These are phyloP conservation scores for Cephus pulcher DNA, from an alignment of 2,888 invertebrate species.

Conservation along the genomic window DNA sequence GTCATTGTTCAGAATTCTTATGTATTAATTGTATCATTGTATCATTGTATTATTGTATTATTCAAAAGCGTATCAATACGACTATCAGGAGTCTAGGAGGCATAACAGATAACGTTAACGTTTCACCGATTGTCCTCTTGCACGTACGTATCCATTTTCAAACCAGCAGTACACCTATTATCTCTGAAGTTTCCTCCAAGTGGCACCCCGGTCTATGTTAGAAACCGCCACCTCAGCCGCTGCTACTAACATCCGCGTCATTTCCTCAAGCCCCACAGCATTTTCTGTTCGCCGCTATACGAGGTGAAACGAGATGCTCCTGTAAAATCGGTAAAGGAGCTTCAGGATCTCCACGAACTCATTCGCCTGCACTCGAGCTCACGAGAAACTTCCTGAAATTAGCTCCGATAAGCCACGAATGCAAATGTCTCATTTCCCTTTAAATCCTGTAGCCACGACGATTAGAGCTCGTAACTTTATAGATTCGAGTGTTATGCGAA, in stretches of 20 bases:
- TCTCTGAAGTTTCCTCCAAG: not conserved
- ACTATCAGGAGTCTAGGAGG: not conserved
- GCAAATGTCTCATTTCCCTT: slow-evolving; percentile 46
- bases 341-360: not conserved
- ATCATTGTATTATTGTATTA: not conserved
- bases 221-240: not conserved
- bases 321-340: not conserved
- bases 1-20: not conserved
- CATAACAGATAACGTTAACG: not conserved
- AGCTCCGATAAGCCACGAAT: slow-evolving; percentile 40
- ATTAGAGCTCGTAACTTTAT: slow-evolving; percentile 51
- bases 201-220: not conserved
- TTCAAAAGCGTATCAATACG: not conserved
- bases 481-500: slow-evolving; percentile 25
- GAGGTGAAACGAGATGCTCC: not conserved
- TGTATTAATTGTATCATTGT: not conserved
- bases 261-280: not conserved
- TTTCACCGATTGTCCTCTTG: not conserved
- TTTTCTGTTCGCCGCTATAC: not conserved
- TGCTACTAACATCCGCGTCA: not conserved
- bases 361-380: not conserved
- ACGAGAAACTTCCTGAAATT: slow-evolving; percentile 4
- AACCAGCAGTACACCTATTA: not conserved
- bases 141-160: not conserved
- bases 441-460: slow-evolving; percentile 45